Evolutionary conservation across 2,888 invertebrate species (phyloP), one percentile per base, ranked within the genome.

Genomic region (Clepsis dumicolana): DNA sequence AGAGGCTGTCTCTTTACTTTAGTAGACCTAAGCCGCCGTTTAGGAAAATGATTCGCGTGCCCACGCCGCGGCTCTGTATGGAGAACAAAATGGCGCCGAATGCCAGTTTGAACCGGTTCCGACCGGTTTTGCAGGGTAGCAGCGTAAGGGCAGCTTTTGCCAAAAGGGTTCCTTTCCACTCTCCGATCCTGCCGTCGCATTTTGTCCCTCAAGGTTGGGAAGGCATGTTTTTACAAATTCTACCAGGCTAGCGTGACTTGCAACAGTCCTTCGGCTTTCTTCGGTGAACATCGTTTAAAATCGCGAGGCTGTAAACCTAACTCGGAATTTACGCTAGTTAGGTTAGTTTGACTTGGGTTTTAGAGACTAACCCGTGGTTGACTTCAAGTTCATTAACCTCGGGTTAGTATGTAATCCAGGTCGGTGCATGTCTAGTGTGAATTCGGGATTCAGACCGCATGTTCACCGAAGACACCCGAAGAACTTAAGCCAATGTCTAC

Each of bases 171-270:
- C 89, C 94, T 70, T 76, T 94, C 57, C 85, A 81, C 74, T 83
- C 83, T 59, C 91, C 94, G 65, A 87, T 94, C 67, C 87, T 94
- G 77, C 94, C 94, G 65, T 94, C 94, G 79, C 94, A 94, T 89
- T 94, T 94, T 79, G 80, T 89, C 69, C 84, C 89, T 72, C 86
- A 87, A 94, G 94, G 94, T 94, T 87, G 85, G 92, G 80, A 77
- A 81, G 80, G 89, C 89, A 90, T 86, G 88, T 73, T 74, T 76
- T 56, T 32, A 25, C 24, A 44, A 44, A 61, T 72, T 71, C 63
- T 62, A 48, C 21, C 12, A 21, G 59, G 44, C 7, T 35, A 5
- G 71, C 70, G 67, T 73, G 70, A 21, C 21, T 65, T 48, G 48
- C 48, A 12, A 21, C 5, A 35, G 14, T n/a, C 7, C 7, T 18